Evolutionary conservation across 2,888 invertebrate genomes (phyloP).

Genomic region (Drosophila demipolita): DNA sequence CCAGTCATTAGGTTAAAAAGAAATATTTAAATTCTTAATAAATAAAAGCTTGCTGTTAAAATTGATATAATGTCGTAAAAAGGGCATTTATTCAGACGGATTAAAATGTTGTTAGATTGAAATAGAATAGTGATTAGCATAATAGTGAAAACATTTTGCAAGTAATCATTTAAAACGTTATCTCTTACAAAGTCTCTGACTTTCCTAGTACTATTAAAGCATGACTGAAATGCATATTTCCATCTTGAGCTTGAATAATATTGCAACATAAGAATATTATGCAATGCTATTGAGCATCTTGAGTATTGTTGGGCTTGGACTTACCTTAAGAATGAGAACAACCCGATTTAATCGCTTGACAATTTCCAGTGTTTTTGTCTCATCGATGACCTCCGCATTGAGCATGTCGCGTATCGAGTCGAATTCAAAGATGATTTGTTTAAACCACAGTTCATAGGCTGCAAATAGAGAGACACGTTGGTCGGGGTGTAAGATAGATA

Average conservation of each 20-base stretch:
- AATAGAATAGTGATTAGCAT: background rate
- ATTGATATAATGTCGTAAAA: too few relatives aligned
- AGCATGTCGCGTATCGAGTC: constrained; percentile 96
- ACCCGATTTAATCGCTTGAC: constrained; percentile 95
- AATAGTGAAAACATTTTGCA: background rate
- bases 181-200: background rate
- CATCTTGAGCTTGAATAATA: background rate
- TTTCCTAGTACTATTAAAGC: background rate
- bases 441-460: constrained; percentile 99
- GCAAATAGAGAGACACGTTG: constrained; percentile 53
- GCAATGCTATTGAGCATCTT: background rate
- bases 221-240: background rate
- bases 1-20: too few relatives aligned
- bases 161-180: background rate
- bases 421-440: constrained; percentile 98
- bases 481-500: background rate
- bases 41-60: too few relatives aligned
- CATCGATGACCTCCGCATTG: constrained; percentile 91
- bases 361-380: constrained; percentile 96
- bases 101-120: background rate
- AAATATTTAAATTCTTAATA: too few relatives aligned
- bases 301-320: constrained; percentile 21
- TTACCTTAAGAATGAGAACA: constrained; percentile 95
- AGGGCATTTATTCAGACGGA: too few relatives aligned
- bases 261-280: background rate